Conservation (phyloP, 2,888 invertebrate species). For the Zygothrica quintamaculata region DNA sequence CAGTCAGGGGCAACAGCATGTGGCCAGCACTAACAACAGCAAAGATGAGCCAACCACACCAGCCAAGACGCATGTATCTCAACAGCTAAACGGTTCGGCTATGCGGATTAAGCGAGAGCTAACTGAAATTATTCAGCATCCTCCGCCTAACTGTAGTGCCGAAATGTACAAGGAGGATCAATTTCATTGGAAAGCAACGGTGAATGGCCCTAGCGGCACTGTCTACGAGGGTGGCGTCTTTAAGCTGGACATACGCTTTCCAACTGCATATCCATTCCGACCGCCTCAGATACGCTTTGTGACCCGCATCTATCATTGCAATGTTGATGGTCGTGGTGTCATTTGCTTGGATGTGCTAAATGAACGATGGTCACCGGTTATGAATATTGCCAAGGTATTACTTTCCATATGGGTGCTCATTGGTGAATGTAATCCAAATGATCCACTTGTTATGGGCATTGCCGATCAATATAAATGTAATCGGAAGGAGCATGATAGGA, state of each 20-base stretch:
- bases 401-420: slow-evolving; percentile 66
- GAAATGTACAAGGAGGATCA: slow-evolving; percentile 50
- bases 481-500: slow-evolving; percentile 67
- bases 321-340: slow-evolving; percentile 66
- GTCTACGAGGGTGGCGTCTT: slow-evolving; percentile 65
- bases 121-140: slow-evolving; percentile 52
- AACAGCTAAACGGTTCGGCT: slow-evolving; percentile 23
- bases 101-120: slow-evolving; percentile 54
- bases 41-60: neutral
- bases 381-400: slow-evolving; percentile 61
- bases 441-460: slow-evolving; percentile 63
- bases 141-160: slow-evolving; percentile 71
- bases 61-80: neutral
- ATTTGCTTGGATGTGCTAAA: slow-evolving; percentile 67
- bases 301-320: slow-evolving; percentile 70
- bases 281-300: slow-evolving; percentile 64
- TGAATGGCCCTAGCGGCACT: slow-evolving; percentile 54
- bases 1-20: slow-evolving; percentile 18
- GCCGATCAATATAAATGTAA: slow-evolving; percentile 67
- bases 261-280: slow-evolving; percentile 59
- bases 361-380: slow-evolving; percentile 74
- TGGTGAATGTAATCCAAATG: slow-evolving; percentile 68
- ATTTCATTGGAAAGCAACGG: slow-evolving; percentile 53
- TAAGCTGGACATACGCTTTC: slow-evolving; percentile 58
- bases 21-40: neutral